phyloP scores from a whole-genome alignment of 2,888 invertebrate species.

The Caenorhabditis zanzibari region DNA sequence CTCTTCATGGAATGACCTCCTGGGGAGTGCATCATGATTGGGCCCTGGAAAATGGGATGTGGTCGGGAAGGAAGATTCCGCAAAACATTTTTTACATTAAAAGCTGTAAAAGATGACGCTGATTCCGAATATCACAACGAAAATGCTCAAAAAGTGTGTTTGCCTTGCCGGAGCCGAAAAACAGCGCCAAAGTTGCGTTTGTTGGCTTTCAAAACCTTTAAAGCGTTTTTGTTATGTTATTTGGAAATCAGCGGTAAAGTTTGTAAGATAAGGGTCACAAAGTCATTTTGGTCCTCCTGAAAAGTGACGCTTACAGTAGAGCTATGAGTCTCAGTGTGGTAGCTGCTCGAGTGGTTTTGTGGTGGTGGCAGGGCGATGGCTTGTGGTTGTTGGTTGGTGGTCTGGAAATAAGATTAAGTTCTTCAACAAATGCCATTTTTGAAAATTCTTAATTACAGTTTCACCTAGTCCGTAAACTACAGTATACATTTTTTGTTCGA shows the following conservation, averaged over 20 bases:
- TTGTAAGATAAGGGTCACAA: no score
- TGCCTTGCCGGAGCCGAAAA: no score
- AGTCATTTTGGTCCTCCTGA: not conserved
- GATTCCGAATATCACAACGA: no score
- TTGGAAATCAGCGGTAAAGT: no score
- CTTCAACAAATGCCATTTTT: not conserved
- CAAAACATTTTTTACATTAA: no score
- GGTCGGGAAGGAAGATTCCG: no score
- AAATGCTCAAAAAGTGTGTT: no score
- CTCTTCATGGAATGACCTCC: conserved; percentile 65
- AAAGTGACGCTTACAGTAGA: conserved; percentile 35
- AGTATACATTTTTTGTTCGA: no score
- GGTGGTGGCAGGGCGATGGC: conserved; percentile 62
- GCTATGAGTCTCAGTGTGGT: conserved; percentile 67
- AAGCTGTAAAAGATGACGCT: no score
- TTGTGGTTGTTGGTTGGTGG: conserved; percentile 53
- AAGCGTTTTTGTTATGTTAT: no score
- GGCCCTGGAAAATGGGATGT: conserved; percentile 23
- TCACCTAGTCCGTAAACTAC: not conserved
- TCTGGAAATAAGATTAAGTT: conserved; percentile 30
- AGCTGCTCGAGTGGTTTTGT: conserved; percentile 62
- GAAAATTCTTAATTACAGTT: not conserved
- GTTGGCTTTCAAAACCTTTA: no score
- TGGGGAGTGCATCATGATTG: conserved; percentile 61
- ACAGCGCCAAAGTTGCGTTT: no score